phyloP scores from a whole-genome alignment of 2,113 vertebrate genomes.

The Anolis carolinensis region DNA sequence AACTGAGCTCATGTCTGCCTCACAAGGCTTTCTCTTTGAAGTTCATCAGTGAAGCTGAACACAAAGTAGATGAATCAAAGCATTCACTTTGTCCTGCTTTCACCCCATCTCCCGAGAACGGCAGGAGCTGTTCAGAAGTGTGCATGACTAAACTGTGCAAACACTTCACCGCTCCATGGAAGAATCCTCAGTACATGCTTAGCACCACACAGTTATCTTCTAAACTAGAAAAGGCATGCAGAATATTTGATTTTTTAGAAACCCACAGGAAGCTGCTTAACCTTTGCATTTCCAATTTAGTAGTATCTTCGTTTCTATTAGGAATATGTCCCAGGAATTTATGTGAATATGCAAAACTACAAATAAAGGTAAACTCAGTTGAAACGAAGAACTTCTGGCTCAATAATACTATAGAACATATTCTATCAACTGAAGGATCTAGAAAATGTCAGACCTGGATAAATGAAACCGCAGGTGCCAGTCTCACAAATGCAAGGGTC shows the following conservation, averaged over 20 bases:
- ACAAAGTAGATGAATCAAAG: slow-evolving; percentile 44
- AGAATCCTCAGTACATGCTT: slow-evolving; percentile 23
- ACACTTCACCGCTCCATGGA: slow-evolving; percentile 9
- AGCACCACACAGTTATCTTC: slow-evolving; percentile 56
- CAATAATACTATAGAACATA: no score
- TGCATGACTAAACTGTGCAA: slow-evolving; percentile 25
- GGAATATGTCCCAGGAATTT: no score
- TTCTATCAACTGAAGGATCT: no score
- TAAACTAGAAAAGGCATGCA: slow-evolving; percentile 53
- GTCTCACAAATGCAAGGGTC: no score
- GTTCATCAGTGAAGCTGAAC: slow-evolving; percentile 28
- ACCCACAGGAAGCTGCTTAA: neutral
- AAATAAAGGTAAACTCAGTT: no score
- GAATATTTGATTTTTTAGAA: slow-evolving; percentile 38
- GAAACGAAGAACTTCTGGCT: no score
- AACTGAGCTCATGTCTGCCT: slow-evolving; percentile 15
- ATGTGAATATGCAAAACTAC: no score
- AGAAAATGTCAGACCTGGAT: no score
- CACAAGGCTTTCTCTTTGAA: neutral
- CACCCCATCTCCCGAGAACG: slow-evolving; percentile 52
- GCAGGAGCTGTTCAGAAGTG: slow-evolving; percentile 36
- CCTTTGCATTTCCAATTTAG: neutral
- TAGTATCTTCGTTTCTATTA: no score
- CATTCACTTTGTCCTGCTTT: slow-evolving; percentile 45
- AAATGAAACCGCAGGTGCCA: no score